Percentiles rank a stretch among this genome's conserved stretches.
These are phyloP conservation scores for Opisthocomus hoazin DNA, from an alignment of 2,113 vertebrate species.

Conservation along the genomic window DNA sequence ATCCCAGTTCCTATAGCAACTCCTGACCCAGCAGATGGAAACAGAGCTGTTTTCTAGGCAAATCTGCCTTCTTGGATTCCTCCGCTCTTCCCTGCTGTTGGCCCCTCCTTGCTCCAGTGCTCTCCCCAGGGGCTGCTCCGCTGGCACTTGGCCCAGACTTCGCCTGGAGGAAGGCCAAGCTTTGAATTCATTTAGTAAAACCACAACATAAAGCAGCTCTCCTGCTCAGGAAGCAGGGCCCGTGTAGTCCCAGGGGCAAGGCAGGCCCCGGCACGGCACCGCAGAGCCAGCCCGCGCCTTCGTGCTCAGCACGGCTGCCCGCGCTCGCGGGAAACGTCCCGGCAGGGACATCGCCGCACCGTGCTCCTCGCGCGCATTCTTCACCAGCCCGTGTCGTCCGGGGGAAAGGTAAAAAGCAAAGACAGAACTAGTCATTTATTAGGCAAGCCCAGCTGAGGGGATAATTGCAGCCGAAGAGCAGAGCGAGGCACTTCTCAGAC, in stretches of 20 bases:
- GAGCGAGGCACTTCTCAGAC: fast-evolving
- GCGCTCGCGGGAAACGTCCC: fast-evolving
- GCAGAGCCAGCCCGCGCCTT: not conserved
- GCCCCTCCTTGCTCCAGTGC: slow-evolving; percentile 60
- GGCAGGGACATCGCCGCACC: fast-evolving
- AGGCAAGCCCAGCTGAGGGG: not conserved
- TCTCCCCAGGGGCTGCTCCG: slow-evolving; percentile 43
- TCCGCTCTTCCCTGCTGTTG: slow-evolving; percentile 39
- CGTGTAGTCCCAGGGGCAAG: slow-evolving; percentile 47
- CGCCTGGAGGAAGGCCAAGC: slow-evolving; percentile 61
- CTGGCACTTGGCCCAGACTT: slow-evolving; percentile 53
- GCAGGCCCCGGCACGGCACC: not conserved
- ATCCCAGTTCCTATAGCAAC: slow-evolving; percentile 62
- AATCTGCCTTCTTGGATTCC: slow-evolving; percentile 52
- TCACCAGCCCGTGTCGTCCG: fast-evolving
- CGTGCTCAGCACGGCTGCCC: fast-evolving
- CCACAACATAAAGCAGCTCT: slow-evolving; percentile 68
- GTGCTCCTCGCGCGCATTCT: fast-evolving
- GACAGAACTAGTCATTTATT: not conserved
- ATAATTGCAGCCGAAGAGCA: not conserved
- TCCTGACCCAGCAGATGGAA: slow-evolving; percentile 52
- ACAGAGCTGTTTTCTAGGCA: slow-evolving; percentile 57
- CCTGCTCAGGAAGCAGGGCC: slow-evolving; percentile 62
- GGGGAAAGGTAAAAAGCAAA: not conserved
- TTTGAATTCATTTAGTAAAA: slow-evolving; percentile 64